Evolutionary conservation across 53 echinoderm and acorn worm species (phyloP), one percentile per base, ranked within the genome.

Genomic region (Glandiceps talaboti): DNA sequence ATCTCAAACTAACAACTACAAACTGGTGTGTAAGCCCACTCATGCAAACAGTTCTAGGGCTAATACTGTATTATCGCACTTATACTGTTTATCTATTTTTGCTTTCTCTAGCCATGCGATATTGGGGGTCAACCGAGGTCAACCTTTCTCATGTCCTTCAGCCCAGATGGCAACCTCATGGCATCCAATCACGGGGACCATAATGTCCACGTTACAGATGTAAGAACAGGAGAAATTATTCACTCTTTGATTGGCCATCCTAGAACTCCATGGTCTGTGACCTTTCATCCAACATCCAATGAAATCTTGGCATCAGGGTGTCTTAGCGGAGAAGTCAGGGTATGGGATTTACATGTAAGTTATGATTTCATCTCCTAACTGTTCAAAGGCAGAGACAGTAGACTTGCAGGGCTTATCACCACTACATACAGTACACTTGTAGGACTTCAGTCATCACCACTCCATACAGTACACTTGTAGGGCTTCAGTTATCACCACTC

Each of bases 141-240:
- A 73, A 99, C 99, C 0, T 91, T 99, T 77, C 85, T 94, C 73
- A 85, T 99, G 29, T 82, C 87, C 31, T 99, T 99, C 86, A 99
- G 93, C 75, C 85, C 87, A 64, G 99, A 99, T 30, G 84, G 86
- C 83, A 86, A 79, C 29, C 83, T 99, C 30, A 87, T 99, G 74
- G 99, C 99, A 27, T 93, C 99, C 10, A 91, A 93, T 28, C 99
- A 99, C 76, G 99, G 91, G 45, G 91, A 94, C 85, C 99, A 99
- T 79, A 83, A 79, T 30, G 89, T 99, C 77, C 87, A 93, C 75
- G 79, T 99, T 30, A 89, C 91, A 74, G 79, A 86, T 33, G 84
- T 99, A 30, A 33, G 89, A 33, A 89, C 93, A 0, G 84, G 84
- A 73, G 88, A 93, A 75, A 89, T 89, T 33, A 83, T 93, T 1